Base-by-base conservation (phyloP, 92 coral and sea anemone genomes). In the Umimayanthus chanpuru region DNA sequence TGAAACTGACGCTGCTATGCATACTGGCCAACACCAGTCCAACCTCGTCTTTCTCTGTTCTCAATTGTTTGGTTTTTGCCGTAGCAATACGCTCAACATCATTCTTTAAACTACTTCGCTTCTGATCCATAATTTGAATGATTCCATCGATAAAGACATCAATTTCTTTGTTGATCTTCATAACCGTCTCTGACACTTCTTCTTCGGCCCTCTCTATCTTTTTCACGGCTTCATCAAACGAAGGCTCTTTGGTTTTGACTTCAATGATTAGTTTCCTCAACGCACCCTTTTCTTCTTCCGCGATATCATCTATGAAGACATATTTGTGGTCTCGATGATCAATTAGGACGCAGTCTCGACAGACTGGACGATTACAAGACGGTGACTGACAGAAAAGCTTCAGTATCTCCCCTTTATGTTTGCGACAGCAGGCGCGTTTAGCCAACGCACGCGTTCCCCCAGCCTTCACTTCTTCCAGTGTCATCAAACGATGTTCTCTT, bases 311-410 rank as follows among this genome's bases (percentile, higher is more conserved):
- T 7, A 66, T 66, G 72, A 66, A 66, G 26, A 20, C 72, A 21
- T 66, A 66, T 5, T 66, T 21, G 72, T 66, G 72, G 18, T 66
- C 72, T 66, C 25, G 23, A 25, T 66, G 72, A 15, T 66, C 72
- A 66, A 66, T 66, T 18, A 66, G 1, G 18, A 11, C 18, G 25
- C 56, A 49, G 56, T 49, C 56, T 49, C 56, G 8, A 11, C 56
- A 49, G 12, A 49, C 12, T 11, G 56, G 56, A 49, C 56, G 56
- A 49, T 65, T 65, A 18, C 3, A 65, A n/a, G 72, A 65, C 16
- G n/a, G 18, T 9, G 72, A 65, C 72, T 75, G 66, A 71, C 98
- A 94, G 80, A 88, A 94, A 23, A 94, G 88, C 68, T 93, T 93
- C 73, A 89, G 36, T 32, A 32, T 32, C 36, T 32, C 36, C 2